phyloP scores from a whole-genome alignment of 2,888 invertebrate species.

The Cybosia mesomella region DNA sequence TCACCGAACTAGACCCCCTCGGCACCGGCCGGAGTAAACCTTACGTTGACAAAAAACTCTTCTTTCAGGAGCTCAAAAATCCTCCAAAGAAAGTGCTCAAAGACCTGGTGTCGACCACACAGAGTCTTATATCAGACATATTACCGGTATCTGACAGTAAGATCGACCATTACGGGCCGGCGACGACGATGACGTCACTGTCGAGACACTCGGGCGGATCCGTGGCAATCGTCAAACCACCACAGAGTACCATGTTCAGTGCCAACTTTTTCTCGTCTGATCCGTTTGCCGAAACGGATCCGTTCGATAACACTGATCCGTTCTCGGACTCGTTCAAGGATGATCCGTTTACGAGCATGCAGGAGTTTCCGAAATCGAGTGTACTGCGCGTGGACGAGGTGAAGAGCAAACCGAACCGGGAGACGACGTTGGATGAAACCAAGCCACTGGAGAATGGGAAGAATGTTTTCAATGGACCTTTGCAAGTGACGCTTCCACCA shows the following conservation, averaged over 20 bases:
- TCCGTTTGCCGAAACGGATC: slow-evolving; percentile 90
- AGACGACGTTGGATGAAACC: slow-evolving; percentile 53
- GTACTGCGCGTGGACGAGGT: slow-evolving; percentile 63
- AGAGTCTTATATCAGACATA: slow-evolving; percentile 74
- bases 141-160: slow-evolving; percentile 68
- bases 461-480: slow-evolving; percentile 88
- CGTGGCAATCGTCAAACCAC: slow-evolving; percentile 76
- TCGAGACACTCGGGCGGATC: slow-evolving; percentile 82
- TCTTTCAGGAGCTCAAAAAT: slow-evolving; percentile 98
- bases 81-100: slow-evolving; percentile 97
- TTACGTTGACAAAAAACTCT: slow-evolving; percentile 98
- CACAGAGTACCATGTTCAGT: slow-evolving; percentile 61
- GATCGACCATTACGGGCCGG: slow-evolving; percentile 72
- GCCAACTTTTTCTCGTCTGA: slow-evolving; percentile 83
- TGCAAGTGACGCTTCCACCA: slow-evolving; percentile 90
- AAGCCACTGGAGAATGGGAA: slow-evolving; percentile 62
- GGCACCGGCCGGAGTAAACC: slow-evolving; percentile 97
- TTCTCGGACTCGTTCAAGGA: slow-evolving; percentile 88
- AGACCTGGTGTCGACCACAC: slow-evolving; percentile 89
- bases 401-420: slow-evolving; percentile 63
- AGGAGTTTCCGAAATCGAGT: slow-evolving; percentile 73
- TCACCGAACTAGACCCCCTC: slow-evolving; percentile 97
- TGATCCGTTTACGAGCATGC: slow-evolving; percentile 87
- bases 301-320: slow-evolving; percentile 91
- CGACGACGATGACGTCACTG: slow-evolving; percentile 83